Conservation (phyloP, 2,797 vertebrate genomes). For the Schizopygopsis malacanthus region DNA sequence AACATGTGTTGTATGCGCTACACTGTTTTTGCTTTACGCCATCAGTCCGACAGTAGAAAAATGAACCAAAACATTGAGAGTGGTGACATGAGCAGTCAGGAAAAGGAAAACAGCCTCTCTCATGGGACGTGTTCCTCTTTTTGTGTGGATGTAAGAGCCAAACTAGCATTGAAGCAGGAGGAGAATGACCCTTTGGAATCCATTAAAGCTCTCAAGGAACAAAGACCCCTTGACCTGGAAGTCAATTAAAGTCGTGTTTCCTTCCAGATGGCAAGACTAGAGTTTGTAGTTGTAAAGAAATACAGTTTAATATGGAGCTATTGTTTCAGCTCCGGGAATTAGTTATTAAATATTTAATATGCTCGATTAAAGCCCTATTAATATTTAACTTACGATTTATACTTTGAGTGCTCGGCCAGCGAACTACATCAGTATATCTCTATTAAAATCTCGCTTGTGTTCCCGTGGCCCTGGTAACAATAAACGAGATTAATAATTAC, state of each 20-base stretch:
- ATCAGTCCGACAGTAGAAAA: constrained; percentile 9
- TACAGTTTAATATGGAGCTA: too few relatives aligned
- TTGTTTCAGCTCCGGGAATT: too few relatives aligned
- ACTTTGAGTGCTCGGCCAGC: too few relatives aligned
- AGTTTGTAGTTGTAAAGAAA: too few relatives aligned
- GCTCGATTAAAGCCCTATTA: too few relatives aligned
- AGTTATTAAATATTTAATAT: too few relatives aligned
- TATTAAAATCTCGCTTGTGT: too few relatives aligned
- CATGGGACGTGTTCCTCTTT: constrained; percentile 15
- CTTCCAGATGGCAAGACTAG: constrained; percentile 46
- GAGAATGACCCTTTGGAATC: constrained; percentile 13
- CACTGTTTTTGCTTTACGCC: constrained; percentile 16
- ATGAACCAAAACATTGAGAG: constrained; percentile 15
- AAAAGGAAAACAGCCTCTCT: constrained; percentile 39
- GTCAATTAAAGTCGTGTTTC: constrained; percentile 48
- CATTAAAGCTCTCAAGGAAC: constrained; percentile 32
- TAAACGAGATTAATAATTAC: too few relatives aligned
- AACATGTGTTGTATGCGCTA: constrained; percentile 49
- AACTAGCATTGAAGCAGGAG: constrained; percentile 26
- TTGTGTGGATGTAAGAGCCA: constrained; percentile 16
- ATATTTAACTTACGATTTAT: too few relatives aligned
- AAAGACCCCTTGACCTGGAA: constrained; percentile 45
- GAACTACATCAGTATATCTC: too few relatives aligned
- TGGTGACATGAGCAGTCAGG: constrained; percentile 15
- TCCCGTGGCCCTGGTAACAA: too few relatives aligned